Percentiles rank a stretch among this genome's conserved stretches.
Evolutionary conservation across 2,888 invertebrate genomes (phyloP).

Genomic region (Diaphora mendica): DNA sequence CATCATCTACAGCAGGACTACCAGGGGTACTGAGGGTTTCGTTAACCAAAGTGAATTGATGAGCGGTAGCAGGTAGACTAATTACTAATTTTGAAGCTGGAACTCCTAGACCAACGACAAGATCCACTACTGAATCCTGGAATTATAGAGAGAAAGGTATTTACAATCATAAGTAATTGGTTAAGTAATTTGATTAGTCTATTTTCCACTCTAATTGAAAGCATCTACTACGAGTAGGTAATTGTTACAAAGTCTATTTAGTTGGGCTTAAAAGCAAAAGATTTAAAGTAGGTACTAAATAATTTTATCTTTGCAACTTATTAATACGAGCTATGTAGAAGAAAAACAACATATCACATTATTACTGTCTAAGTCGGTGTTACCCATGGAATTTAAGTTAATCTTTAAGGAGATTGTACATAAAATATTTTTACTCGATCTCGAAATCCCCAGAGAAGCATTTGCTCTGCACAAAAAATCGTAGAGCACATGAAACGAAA

Average conservation of each 20-base stretch:
- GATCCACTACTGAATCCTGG: constrained; percentile 91
- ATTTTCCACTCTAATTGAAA: no score
- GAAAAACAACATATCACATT: background rate
- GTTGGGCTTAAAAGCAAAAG: background rate
- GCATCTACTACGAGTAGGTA: no score
- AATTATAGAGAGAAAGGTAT: background rate
- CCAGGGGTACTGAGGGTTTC: constrained; percentile 89
- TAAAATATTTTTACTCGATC: background rate
- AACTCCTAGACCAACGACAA: constrained; percentile 90
- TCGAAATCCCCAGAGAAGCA: background rate
- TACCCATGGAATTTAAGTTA: background rate
- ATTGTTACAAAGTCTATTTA: no score
- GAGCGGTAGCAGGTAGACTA: constrained; percentile 90
- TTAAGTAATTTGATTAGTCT: no score
- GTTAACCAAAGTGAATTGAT: constrained; percentile 88
- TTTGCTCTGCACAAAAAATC: background rate
- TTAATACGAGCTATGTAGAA: background rate
- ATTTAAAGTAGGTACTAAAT: background rate
- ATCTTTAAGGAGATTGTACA: background rate
- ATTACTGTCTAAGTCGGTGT: background rate
- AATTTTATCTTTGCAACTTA: background rate
- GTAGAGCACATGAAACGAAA: background rate
- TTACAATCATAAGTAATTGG: background rate
- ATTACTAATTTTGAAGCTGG: constrained; percentile 90
- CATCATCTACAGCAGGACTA: constrained; percentile 87